phyloP scores from a whole-genome alignment of 2,888 invertebrate genomes.

The Eurois occulta region DNA sequence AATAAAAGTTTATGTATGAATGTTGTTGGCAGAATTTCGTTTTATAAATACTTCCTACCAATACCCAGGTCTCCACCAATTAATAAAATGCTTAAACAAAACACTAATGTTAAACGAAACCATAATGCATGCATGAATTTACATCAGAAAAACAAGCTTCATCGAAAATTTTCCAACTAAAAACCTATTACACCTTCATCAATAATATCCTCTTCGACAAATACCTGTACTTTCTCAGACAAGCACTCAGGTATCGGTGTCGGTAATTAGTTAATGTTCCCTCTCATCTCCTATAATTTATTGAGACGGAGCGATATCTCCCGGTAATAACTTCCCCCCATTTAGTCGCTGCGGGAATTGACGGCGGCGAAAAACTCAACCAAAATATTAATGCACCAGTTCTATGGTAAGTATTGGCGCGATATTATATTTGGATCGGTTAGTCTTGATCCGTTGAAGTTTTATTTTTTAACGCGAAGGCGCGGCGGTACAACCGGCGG shows the following conservation, averaged over 20 bases:
- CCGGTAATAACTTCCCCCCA: slow-evolving; percentile 72
- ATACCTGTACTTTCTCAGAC: slow-evolving; percentile 44
- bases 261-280: slow-evolving; percentile 89
- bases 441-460: slow-evolving; percentile 75
- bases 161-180: not conserved
- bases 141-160: not conserved
- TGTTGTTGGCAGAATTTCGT: not conserved
- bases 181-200: slow-evolving; percentile 33
- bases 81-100: too few species aligned
- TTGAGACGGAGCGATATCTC: slow-evolving; percentile 87
- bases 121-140: not conserved
- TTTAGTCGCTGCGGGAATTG: slow-evolving; percentile 85
- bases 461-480: not conserved
- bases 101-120: not conserved
- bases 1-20: not conserved
- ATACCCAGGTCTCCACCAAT: too few species aligned
- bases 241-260: slow-evolving; percentile 82
- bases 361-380: slow-evolving; percentile 89
- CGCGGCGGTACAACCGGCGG: not conserved
- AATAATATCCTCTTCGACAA: slow-evolving; percentile 30
- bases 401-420: slow-evolving; percentile 86
- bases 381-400: slow-evolving; percentile 89
- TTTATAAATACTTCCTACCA: not conserved
- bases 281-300: slow-evolving; percentile 89
- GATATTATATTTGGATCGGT: slow-evolving; percentile 64